Evolutionary conservation across 1,140 invertebrate species (phyloP), one percentile per base, ranked within the genome.

Genomic region (Nasonia longicornis): DNA sequence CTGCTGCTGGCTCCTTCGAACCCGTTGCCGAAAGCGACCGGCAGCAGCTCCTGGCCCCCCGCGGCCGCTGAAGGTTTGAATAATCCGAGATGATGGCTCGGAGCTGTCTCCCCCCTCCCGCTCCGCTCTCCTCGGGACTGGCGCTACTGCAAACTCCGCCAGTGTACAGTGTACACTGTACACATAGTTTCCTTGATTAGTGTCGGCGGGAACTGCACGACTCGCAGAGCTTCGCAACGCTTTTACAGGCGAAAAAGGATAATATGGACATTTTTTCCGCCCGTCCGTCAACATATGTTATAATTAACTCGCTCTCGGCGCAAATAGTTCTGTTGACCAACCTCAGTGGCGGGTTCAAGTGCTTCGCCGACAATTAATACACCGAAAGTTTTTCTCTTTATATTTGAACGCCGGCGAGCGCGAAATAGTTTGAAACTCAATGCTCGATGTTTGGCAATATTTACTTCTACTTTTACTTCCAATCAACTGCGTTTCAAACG

Each of bases 131-230:
- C 64, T 73, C 48, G 22, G 22, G 16, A 52, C 2, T 35, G 48
- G 48, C 1, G 16, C 14, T 14, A 20, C 52, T 58, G 52, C 52
- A 58, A 58, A 58, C 52, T 58, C 6, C 6, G 20, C 20, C 16
- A 52, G 3, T 38, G 16, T 35, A 38, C 29, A 22, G n/a, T 26
- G 10, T 75, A 66, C 66, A 26, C 75, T 26, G 10, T 75, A 66
- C 66, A 26, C 75, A 16, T 42, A 45, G 75, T 77, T 69, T 69
- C 64, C n/a, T 77, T 69, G 63, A 77, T 77, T 77, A 77, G 38
- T 77, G 20, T 58, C 26, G n/a, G 31, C 31, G 31, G 31, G 14
- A 16, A 16, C 58, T 31, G 7, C n/a, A 14, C 8, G 74, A 31
- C 20, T 38, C 22, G n/a, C 12, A 58, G 26, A 26, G 26, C 26